Percentiles rank a stretch among this genome's conserved stretches.
phyloP scores from a whole-genome alignment of 2,797 vertebrate species.

The Anguilla anguilla region DNA sequence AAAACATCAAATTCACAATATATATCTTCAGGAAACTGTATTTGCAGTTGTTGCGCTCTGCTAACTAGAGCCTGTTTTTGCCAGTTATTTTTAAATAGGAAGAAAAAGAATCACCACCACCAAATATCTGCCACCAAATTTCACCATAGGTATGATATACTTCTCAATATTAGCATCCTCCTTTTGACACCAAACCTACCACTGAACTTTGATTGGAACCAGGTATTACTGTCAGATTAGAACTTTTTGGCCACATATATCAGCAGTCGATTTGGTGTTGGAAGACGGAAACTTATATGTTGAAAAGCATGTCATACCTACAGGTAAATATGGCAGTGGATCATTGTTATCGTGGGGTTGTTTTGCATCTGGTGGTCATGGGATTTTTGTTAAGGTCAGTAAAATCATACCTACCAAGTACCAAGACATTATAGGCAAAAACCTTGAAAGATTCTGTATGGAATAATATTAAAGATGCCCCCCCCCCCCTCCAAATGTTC shows the following conservation, averaged over 20 bases:
- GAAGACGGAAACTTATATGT: neutral
- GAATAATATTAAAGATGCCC: neutral
- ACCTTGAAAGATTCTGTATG: neutral
- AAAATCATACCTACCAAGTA: neutral
- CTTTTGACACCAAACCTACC: neutral
- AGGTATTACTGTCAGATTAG: neutral
- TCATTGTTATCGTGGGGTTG: neutral
- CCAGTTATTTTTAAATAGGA: neutral
- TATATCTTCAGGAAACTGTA: neutral
- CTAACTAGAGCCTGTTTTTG: neutral
- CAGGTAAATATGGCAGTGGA: neutral
- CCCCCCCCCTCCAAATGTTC: neutral
- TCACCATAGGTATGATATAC: neutral
- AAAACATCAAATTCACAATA: neutral
- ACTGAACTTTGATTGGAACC: neutral
- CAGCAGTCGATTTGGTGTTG: neutral
- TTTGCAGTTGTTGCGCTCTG: neutral
- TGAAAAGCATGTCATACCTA: neutral
- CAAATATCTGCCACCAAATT: neutral
- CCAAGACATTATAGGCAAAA: neutral
- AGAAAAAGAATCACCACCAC: neutral
- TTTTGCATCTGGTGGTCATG: neutral
- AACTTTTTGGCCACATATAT: neutral
- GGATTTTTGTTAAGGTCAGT: neutral
- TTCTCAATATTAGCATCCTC: neutral